Percentiles rank a stretch among this genome's conserved stretches.
These are phyloP conservation scores for Notodonta ziczac DNA, from an alignment of 2,888 invertebrate genomes.

Conservation along the genomic window DNA sequence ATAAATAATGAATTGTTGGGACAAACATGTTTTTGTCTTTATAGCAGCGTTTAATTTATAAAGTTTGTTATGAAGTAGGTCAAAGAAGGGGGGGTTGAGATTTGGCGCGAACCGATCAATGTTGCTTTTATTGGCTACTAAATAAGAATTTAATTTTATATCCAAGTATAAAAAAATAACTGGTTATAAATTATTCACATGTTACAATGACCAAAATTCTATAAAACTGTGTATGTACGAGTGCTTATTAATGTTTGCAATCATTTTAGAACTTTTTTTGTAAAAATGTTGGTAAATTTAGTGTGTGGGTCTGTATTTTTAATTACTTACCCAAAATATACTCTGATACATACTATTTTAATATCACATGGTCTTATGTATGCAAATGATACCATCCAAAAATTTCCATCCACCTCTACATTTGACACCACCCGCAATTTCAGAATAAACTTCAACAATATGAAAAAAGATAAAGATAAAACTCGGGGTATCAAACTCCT, in stretches of 20 bases:
- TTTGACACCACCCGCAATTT: background rate
- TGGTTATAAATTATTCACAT: background rate
- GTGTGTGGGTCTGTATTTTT: too few species aligned
- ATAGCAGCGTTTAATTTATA: background rate
- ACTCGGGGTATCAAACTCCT: background rate
- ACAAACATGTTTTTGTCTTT: too few species aligned
- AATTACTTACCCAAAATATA: too few species aligned
- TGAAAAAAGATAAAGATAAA: background rate
- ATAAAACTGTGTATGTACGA: too few species aligned
- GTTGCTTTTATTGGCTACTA: background rate
- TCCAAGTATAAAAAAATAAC: background rate
- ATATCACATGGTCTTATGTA: too few species aligned
- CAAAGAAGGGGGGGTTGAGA: background rate
- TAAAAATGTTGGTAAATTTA: too few species aligned
- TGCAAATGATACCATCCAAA: too few species aligned
- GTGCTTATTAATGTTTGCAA: too few species aligned
- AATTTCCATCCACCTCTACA: background rate
- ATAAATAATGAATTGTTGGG: too few species aligned
- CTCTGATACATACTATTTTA: too few species aligned
- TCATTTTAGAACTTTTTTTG: too few species aligned
- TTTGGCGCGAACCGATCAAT: background rate
- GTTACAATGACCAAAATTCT: too few species aligned
- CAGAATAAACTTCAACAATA: background rate
- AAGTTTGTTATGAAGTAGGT: slow-evolving; percentile 3
- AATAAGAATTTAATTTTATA: background rate